Evolutionary conservation across 2,797 vertebrate species (phyloP).

Genomic region (Myotis myotis): DNA sequence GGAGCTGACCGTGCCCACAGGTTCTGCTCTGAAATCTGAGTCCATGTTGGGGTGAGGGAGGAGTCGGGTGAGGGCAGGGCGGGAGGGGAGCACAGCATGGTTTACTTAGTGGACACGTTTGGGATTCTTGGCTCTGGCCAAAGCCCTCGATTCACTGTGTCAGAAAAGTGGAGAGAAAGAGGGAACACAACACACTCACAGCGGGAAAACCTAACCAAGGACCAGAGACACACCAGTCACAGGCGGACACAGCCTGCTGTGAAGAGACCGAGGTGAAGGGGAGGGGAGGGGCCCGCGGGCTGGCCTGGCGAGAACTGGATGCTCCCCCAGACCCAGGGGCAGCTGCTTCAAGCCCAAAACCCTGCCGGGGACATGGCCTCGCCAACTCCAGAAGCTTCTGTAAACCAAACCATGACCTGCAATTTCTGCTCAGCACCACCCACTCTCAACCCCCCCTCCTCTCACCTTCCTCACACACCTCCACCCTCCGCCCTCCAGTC

Average conservation of each 20-base stretch:
- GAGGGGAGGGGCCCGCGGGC: neutral
- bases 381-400: neutral
- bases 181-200: slow-evolving; percentile 78
- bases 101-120: slow-evolving; percentile 56
- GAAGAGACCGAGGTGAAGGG: slow-evolving; percentile 54
- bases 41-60: neutral
- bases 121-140: slow-evolving; percentile 48
- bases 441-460: neutral
- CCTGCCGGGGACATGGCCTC: neutral
- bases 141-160: slow-evolving; percentile 48
- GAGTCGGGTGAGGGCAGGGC: neutral
- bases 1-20: neutral
- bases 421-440: neutral
- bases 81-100: neutral
- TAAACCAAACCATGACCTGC: neutral
- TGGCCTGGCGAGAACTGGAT: neutral
- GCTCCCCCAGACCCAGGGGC: neutral
- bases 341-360: neutral
- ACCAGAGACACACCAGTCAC: slow-evolving; percentile 75
- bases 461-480: neutral
- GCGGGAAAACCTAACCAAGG: slow-evolving; percentile 76
- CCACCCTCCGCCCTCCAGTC: too few relatives aligned
- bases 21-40: slow-evolving; percentile 38
- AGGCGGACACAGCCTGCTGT: slow-evolving; percentile 71
- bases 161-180: slow-evolving; percentile 56